Base-by-base conservation (phyloP, 2,113 vertebrate species). In the Peromyscus maniculatus region DNA sequence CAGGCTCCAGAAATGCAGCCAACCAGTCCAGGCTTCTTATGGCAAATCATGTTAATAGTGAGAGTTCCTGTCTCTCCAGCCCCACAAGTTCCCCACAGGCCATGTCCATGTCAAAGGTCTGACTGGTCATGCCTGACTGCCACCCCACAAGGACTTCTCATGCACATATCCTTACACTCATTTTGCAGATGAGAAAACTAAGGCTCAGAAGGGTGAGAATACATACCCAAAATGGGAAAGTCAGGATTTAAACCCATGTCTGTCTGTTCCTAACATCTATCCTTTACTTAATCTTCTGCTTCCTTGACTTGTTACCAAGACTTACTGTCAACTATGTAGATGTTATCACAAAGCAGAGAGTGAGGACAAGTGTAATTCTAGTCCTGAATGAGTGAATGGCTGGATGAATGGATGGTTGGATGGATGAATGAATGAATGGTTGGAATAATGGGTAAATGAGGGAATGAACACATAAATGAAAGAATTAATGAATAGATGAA, bases 271-370 rank as follows among this genome's bases (percentile, higher is more conserved):
- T 66, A 33, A 10, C 33, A 0, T 21, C 72, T 10, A 22, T 33
- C n/a, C n/a, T 33, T 28, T 15, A 19, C 7, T 26, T 5, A 12
- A 26, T 64, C 49, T 71, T n/a, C 71, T 49, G 80, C 16, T 46
- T 67, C 87, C n/a, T 91, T 7, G 2, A 7, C 15, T 67, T 39
- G 46, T 79, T 72, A 21, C 71, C 83, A 19, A 16, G 59, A 71
- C 24, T 62, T 4, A 5, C 19, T 52, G 1, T 0, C 0, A 0
- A 0, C 43, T 13, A 19, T 0, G 0, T 4, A 57, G 26, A 28
- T 1, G 59, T 87, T 86, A 2, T 39, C 10, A 0, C 3, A 4
- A n/a, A 24, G 39, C 49, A 31, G 39, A 67, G 72, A 8, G 7
- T 1, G 17, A 84, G 55, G 82, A 1, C 82, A 57, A 9, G 55